A percentile compares a stretch with the other conserved stretches of the same genome.
Evolutionary conservation across 2,888 invertebrate species (phyloP).

Genomic region (Apamea monoglypha): DNA sequence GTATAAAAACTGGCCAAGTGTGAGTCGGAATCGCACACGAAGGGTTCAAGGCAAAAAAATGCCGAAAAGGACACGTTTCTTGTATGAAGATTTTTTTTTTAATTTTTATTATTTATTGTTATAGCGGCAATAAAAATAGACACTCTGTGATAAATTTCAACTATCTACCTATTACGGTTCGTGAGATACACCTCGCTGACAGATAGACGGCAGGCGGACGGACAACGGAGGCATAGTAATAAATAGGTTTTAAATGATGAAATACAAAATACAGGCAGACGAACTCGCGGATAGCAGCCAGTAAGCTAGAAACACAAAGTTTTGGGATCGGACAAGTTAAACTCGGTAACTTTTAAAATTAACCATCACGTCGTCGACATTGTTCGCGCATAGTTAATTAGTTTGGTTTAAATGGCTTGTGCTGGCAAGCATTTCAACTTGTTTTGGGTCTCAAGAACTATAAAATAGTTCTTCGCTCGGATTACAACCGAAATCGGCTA

Average conservation of each 20-base stretch:
- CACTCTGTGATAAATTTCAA: background rate
- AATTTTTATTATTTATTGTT: background rate
- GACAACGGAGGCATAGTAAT: background rate
- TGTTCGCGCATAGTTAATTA: conserved; percentile 14
- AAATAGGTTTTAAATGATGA: background rate
- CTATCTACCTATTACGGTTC: background rate
- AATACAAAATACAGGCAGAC: background rate
- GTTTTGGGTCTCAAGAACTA: background rate
- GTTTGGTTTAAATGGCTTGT: conserved; percentile 1
- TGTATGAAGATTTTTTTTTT: background rate
- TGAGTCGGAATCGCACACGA: background rate
- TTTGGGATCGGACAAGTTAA: background rate
- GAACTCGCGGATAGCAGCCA: background rate
- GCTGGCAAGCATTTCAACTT: background rate
- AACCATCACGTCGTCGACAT: background rate
- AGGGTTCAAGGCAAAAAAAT: background rate
- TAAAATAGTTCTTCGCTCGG: background rate
- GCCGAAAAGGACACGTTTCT: background rate
- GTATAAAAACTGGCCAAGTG: background rate
- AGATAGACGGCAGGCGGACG: background rate
- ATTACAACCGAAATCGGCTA: background rate
- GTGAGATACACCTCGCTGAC: background rate
- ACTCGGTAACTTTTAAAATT: conserved; percentile 17
- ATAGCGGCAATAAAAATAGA: background rate
- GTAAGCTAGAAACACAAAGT: background rate